Base-by-base conservation (phyloP, 64 coral and sea anemone genomes). In the Actinia tenebrosa region DNA sequence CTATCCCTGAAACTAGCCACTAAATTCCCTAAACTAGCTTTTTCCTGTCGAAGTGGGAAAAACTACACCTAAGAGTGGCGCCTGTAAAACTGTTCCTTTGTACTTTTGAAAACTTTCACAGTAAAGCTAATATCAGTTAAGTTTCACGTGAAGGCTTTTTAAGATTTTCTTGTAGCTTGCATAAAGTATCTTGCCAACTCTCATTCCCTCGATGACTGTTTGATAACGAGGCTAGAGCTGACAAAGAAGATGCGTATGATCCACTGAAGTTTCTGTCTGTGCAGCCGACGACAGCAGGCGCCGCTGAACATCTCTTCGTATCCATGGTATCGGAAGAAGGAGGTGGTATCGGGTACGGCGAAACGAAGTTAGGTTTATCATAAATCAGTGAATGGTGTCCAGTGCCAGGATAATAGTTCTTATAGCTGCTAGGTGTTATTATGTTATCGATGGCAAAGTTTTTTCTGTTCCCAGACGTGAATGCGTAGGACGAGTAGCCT, bases 181-280 rank as follows among this genome's bases (percentile, higher is more conserved):
- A 93, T 0, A 97, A 87, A 43, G 94, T 97, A 77, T 97, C 94
- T 87, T 93, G 91, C 94, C 94, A 97, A n/a, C 88, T 93, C 53
- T 97, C 94, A 81, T 84, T 77, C 86, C 56, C 20, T 47, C 64
- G 71, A 16, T 78, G 7, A 26, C 79, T 53, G 79, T 52, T 20
- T 53, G 79, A 81, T 53, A 81, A 50, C 45, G 79, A 81, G 79
- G 79, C 79, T 81, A 81, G 22, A 53, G 79, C 79, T 81, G 79
- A 81, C 79, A 81, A 81, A n/a, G 79, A 81, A 20, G 79, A 81
- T 23, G 79, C 53, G 46, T 81, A 81, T 81, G 79, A 45, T 37
- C 79, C 79, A 50, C 16, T 52, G 50, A 81, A 53, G 79, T 45
- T 10, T 81, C 50, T 53, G 18, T 45, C 18, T 18, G 79, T 52